phyloP scores from a whole-genome alignment of 2,113 vertebrate species.

The Ceuthmochares aereus region DNA sequence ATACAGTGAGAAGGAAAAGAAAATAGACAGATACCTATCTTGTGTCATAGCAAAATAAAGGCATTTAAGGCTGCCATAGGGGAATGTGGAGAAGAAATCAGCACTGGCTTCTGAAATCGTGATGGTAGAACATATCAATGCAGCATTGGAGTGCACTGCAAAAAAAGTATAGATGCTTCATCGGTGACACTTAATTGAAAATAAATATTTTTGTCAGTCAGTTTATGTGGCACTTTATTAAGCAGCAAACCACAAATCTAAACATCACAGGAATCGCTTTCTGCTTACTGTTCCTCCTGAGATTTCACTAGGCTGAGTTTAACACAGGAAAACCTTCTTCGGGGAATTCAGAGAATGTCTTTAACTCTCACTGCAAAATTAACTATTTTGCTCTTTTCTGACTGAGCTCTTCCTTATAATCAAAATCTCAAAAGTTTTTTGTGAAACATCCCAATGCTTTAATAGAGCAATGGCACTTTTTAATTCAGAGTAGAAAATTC shows the following conservation, averaged over 20 bases:
- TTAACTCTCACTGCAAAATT: not conserved
- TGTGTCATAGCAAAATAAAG: slow-evolving; percentile 37
- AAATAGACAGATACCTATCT: slow-evolving; percentile 44
- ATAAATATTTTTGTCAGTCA: not conserved
- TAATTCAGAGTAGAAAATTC: not conserved
- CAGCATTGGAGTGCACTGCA: not conserved
- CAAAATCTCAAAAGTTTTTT: not conserved
- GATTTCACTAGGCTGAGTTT: not conserved
- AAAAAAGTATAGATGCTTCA: not conserved
- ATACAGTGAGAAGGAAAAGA: slow-evolving; percentile 32
- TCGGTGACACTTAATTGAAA: slow-evolving; percentile 1
- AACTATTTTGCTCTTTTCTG: not conserved
- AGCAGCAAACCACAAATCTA: not conserved
- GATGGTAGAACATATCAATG: not conserved
- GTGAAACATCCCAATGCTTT: not conserved
- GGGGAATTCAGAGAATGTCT: not conserved
- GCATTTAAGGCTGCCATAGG: slow-evolving; percentile 11
- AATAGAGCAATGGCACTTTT: not conserved
- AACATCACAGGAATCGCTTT: slow-evolving; percentile 1
- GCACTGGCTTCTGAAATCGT: not conserved
- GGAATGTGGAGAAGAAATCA: slow-evolving; percentile 9
- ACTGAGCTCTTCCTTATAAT: not conserved
- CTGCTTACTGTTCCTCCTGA: not conserved
- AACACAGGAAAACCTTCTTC: not conserved
- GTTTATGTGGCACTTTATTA: not conserved